phyloP scores from a whole-genome alignment of 2,888 invertebrate species.

The Ectobius pallidus region DNA sequence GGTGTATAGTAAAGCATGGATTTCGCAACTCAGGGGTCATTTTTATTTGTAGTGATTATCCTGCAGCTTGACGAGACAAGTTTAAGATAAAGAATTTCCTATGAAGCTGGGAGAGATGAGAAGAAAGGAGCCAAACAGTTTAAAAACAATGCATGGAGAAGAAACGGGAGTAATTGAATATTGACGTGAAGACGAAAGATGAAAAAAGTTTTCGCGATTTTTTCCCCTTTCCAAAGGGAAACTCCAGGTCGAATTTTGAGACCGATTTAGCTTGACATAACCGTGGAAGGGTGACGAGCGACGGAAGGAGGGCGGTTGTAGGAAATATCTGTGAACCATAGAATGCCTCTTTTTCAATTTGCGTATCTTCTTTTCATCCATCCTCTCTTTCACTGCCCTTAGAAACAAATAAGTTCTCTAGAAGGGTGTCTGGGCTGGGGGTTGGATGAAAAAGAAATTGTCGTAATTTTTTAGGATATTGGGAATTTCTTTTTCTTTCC shows the following conservation, averaged over 20 bases:
- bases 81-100: neutral
- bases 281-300: no score
- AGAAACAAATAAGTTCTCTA: constrained; percentile 26
- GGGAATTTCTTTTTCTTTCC: constrained; percentile 17
- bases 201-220: constrained; percentile 13
- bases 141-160: constrained; percentile 15
- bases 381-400: constrained; percentile 31
- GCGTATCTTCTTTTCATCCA: neutral
- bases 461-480: constrained; percentile 27
- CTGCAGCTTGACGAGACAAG: neutral
- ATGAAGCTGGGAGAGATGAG: neutral
- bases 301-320: no score
- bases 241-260: neutral
- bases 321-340: constrained; percentile 27
- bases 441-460: constrained; percentile 9
- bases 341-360: constrained; percentile 22
- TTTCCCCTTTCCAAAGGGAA: neutral
- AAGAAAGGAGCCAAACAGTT: neutral
- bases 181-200: constrained; percentile 10
- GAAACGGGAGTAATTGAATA: constrained; percentile 17
- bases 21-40: no score
- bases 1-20: no score
- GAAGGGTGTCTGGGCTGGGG: neutral
- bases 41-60: neutral
- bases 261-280: constrained; percentile 10